Base-by-base conservation (phyloP, 2,888 invertebrate genomes). In the Epirrita christyi region DNA sequence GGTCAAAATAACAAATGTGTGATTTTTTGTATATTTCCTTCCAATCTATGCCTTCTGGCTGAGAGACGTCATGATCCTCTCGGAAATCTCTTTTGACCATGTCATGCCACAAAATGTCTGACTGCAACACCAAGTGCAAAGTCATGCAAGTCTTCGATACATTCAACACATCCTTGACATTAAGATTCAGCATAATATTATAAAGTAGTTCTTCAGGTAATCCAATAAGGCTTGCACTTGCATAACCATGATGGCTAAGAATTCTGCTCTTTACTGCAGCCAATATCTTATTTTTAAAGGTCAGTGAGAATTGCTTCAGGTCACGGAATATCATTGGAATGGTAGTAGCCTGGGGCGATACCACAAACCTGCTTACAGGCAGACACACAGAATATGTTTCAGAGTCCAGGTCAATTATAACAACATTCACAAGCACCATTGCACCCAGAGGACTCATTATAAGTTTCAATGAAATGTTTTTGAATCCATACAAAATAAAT, bases 241-340 rank as follows among this genome's bases (percentile, higher is more conserved):
- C 77, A 72, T 82, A 93, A 11, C 85, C 93, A 68, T 89, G 77
- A 53, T 80, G 70, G 52, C 76, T 85, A 13, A 94, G 76, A 66
- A 94, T 88, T 64, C 88, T 86, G 66, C 93, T 92, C 50, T 93
- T 93, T 38, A 94, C 86, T 28, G 94, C 93, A 32, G 91, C 83
- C 36, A 93, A 71, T 21, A 94, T 66, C 52, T 86, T 80, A 63
- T 94, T 91, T 68, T 94, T 94, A 57, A 94, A 85, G 52, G 83
- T 87, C 37, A 76, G 70, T 7, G 92, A 86, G 21, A 93, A 79
- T 66, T 92, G 88, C 65, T 88, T 88, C 37, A 93, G 64, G 52
- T 89, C 85, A 28, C 81, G 75, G 68, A 85, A 90, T 69, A 86
- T 86, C 77, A 83, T 80, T 46, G 85, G 84, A 38, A 85, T 81